Evolutionary conservation across 2,113 vertebrate genomes (phyloP), one percentile per base, ranked within the genome.

Genomic region (Daubentonia madagascariensis): DNA sequence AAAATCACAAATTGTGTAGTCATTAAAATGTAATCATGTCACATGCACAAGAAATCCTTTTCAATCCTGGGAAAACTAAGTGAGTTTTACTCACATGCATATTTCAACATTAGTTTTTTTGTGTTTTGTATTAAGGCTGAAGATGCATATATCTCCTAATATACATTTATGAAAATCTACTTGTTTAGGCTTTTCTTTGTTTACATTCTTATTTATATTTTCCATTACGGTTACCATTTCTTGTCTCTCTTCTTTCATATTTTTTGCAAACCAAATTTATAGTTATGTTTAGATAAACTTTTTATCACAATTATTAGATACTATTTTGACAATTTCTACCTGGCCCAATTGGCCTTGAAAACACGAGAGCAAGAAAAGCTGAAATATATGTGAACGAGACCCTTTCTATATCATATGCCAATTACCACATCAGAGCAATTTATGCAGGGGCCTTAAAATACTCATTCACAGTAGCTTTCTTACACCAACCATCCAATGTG

Each of bases 401-500:
- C 22, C 4, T 35, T 96, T 88, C 70, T 18, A 63, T 23, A 88
- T 50, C 35, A 83, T 40, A 30, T 85, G 28, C 37, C 85, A 98
- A 81, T 88, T 89, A 93, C 35, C 35, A 68, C 22, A 90, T 20
- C 45, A 96, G 59, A 94, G 22, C 17, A 90, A 73, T 95, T 86
- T 79, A 86, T 91, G 30, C 40, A 90, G 59, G 20, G 12, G 17
- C 40, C 57, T 96, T 93, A 95, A 97, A 95, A 84, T 81, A 87
- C 72, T 91, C 37, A 87, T 87, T 89, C 83, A 95, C 91, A 85
- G 73, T 89, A 94, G 79, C 63, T 97, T 98, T 96, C 50, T 80
- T 79, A 96, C 1, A 61, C 40, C 57, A 96, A 97, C 57, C 32
- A 81, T 75, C 48, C 14, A 83, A 80, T 80, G 30, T 95, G 61